Base-by-base conservation (phyloP, 2,113 vertebrate species). In the Crotalus tigris region DNA sequence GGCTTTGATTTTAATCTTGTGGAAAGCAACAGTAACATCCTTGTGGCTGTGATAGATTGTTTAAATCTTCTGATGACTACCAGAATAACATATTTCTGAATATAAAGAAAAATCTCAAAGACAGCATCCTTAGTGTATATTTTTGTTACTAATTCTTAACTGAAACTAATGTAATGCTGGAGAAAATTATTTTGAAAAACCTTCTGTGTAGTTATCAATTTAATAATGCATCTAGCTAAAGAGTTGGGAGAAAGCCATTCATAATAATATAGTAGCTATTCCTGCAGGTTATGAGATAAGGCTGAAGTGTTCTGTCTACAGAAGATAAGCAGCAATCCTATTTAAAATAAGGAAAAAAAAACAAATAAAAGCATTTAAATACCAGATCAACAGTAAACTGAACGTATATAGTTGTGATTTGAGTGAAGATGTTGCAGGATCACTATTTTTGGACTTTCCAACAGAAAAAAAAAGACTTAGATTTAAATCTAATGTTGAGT, bases 171-270 rank as follows among this genome's bases (percentile, higher is more conserved):
- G 10, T 0, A 46, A 33, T 75, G 61, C 7, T 92, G 87, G 87
- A 53, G 90, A 58, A 95, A 95, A 33, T 55, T 4, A 91, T 92
- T 94, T 91, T 95, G 44, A 75, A 95, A 95, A 91, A 0, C 0
- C 46, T 87, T 91, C 93, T 92, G 12, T 93, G 5, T 90, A 49
- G 86, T 91, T 17, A 6, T 1, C 85, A 94, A 58, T 5, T 88
- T 87, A 61, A 90, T 87, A 6, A 1, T 90, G 17, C 26, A 15
- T 39, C 75, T 81, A 81, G 85, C 85, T 94, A 91, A 91, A 91
- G 21, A 91, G 95, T 94, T 92, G 88, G 69, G 85, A 13, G n/a
- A 94, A 94, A 92, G 69, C 46, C 94, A 69, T 29, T 49, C 7
- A 92, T 59, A 95, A 93, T 85, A 90, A 87, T 49, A 44, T 85